Evolutionary conservation across 35 echinoderm and acorn worm genomes (phyloP).

Genomic region (Anneissia japonica): DNA sequence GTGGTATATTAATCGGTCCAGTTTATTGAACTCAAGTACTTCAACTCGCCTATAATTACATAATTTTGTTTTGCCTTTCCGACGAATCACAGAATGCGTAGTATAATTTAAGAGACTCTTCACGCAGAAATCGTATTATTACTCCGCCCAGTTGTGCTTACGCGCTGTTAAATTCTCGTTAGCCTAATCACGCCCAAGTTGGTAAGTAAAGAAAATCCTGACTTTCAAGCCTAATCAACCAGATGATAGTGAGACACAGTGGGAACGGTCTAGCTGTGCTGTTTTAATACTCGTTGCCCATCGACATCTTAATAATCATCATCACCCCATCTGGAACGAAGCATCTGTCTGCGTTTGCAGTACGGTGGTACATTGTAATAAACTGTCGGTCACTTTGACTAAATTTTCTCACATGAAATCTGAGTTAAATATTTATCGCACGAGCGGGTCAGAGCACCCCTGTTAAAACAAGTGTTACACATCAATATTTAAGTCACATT

Average conservation of each 20-base stretch:
- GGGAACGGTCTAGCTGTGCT: neutral
- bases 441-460: neutral
- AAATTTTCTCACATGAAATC: neutral
- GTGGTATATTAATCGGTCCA: too few species aligned
- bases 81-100: too few species aligned
- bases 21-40: too few species aligned
- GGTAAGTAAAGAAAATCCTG: neutral
- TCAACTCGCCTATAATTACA: too few species aligned
- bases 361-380: neutral
- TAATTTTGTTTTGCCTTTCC: too few species aligned
- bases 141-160: neutral
- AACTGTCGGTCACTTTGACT: neutral
- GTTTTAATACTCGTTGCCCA: neutral
- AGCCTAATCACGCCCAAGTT: neutral
- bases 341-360: neutral
- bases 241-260: neutral
- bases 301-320: neutral
- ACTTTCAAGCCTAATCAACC: neutral
- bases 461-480: neutral
- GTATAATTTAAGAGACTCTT: too few species aligned
- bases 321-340: neutral
- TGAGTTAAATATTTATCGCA: neutral
- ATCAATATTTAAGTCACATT: neutral
- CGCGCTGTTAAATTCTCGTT: neutral
- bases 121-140: too few species aligned